A percentile compares a stretch with the other conserved stretches of the same genome.
These are phyloP conservation scores for Damaliscus lunatus DNA, from an alignment of 2,113 vertebrate genomes.

Conservation along the genomic window DNA sequence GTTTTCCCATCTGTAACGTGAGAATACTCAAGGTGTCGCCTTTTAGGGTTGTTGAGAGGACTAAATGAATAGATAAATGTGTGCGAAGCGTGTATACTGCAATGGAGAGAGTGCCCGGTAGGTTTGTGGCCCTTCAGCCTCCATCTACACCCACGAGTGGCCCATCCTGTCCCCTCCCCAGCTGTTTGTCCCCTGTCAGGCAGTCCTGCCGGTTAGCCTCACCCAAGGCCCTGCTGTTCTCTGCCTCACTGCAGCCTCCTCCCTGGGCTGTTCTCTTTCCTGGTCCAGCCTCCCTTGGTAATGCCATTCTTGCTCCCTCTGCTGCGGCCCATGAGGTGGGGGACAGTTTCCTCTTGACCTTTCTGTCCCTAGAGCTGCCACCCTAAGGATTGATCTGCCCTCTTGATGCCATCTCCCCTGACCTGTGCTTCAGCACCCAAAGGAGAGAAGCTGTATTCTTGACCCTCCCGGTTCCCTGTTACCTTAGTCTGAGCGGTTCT, in stretches of 20 bases:
- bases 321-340: background rate
- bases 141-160: fast-evolving
- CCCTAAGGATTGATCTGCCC: background rate
- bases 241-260: background rate
- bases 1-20: background rate
- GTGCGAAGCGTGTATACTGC: background rate
- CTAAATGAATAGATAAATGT: background rate
- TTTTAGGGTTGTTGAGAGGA: background rate
- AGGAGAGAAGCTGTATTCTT: background rate
- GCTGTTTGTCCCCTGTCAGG: background rate
- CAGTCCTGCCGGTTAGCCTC: background rate
- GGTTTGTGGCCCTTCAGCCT: background rate
- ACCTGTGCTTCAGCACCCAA: background rate
- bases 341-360: background rate
- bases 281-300: no score
- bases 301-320: background rate
- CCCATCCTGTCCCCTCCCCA: background rate
- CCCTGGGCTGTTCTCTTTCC: background rate
- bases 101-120: background rate
- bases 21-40: background rate
- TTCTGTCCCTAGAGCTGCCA: background rate
- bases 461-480: background rate
- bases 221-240: background rate
- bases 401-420: background rate
- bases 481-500: background rate